These are phyloP conservation scores for Limnephilus marmoratus DNA, from an alignment of 2,888 invertebrate species.

Conservation along the genomic window DNA sequence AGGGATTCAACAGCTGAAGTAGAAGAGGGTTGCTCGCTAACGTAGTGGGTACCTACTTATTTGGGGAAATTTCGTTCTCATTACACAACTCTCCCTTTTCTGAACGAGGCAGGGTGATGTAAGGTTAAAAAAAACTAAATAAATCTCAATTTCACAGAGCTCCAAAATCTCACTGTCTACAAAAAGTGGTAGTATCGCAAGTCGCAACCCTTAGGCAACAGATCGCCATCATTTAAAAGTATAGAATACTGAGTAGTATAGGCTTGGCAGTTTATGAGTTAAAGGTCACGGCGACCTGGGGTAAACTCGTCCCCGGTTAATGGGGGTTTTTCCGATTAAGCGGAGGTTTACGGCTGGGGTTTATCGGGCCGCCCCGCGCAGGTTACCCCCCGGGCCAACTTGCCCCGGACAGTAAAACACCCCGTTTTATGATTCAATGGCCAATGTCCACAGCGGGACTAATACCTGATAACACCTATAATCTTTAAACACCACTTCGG, in stretches of 20 bases:
- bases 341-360: constrained; percentile 13
- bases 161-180: not conserved
- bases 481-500: not conserved
- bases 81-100: not conserved
- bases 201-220: not conserved
- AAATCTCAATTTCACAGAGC: not conserved
- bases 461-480: constrained; percentile 19
- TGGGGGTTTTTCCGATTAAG: constrained; percentile 18
- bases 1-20: not conserved
- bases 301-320: not conserved
- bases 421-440: constrained; percentile 24
- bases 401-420: constrained; percentile 16
- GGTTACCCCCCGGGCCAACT: constrained; percentile 17
- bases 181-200: not conserved
- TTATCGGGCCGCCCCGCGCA: not conserved
- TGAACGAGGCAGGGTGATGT: not conserved
- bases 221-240: not conserved
- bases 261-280: not conserved
- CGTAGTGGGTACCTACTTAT: not conserved
- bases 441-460: constrained; percentile 13
- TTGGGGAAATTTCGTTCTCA: not conserved
- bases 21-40: not conserved
- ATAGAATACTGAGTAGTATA: not conserved
- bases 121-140: not conserved
- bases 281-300: constrained; percentile 15